These are phyloP conservation scores for Athripsodes cinereus DNA, from an alignment of 2,888 invertebrate species.

Conservation along the genomic window DNA sequence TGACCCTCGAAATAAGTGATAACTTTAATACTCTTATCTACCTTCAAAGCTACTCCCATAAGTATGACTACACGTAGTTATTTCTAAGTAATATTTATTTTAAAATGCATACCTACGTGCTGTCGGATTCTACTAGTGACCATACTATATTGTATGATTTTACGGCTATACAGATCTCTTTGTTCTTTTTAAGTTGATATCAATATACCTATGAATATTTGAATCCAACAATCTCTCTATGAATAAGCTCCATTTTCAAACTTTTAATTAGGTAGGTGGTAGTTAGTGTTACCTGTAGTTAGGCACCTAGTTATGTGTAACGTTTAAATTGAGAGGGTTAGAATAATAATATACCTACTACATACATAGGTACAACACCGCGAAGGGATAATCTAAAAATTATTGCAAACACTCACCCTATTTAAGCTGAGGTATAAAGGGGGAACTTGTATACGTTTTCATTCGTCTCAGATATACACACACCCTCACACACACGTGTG, in stretches of 20 bases:
- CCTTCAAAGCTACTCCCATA: neutral
- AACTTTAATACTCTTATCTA: neutral
- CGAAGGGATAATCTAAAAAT: conserved; percentile 21
- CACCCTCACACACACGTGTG: neutral
- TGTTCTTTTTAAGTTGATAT: too few relatives aligned
- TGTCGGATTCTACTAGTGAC: too few relatives aligned
- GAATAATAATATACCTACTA: conserved; percentile 12
- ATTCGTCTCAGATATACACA: neutral
- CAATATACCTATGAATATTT: too few relatives aligned
- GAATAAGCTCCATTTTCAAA: conserved; percentile 12
- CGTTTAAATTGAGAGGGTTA: conserved; percentile 13
- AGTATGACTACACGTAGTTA: neutral
- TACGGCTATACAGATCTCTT: too few relatives aligned
- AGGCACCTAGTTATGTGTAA: conserved; percentile 20
- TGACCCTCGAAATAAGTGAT: neutral
- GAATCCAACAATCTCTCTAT: too few relatives aligned
- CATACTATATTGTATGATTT: too few relatives aligned
- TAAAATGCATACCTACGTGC: too few relatives aligned
- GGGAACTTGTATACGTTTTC: neutral
- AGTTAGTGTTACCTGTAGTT: neutral
- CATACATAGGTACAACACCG: too few relatives aligned
- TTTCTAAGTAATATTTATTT: too few relatives aligned
- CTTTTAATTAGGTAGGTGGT: conserved; percentile 24
- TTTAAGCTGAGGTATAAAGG: neutral
- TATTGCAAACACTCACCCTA: conserved; percentile 11